Conservation (phyloP, 2,888 invertebrate genomes). For the Slavum lentiscoides region DNA sequence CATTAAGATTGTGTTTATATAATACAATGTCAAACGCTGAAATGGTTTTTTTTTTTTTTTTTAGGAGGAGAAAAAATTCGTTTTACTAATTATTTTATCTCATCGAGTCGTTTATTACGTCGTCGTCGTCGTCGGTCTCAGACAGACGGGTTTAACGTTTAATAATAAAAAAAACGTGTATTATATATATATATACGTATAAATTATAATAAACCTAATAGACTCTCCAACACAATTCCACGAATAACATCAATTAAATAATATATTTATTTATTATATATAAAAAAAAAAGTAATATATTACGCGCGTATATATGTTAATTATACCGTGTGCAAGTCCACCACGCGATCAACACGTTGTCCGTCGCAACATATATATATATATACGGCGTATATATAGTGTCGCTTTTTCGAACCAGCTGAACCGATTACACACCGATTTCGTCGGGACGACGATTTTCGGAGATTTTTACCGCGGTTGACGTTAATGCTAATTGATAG, state of each 20-base stretch:
- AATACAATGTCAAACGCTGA: too few relatives aligned
- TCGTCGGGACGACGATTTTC: slow-evolving; percentile 35
- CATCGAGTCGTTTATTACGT: slow-evolving; percentile 19
- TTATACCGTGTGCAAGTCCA: background rate
- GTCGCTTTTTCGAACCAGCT: slow-evolving; percentile 12
- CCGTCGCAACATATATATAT: too few relatives aligned
- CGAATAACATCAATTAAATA: slow-evolving; percentile 29
- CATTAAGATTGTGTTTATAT: too few relatives aligned
- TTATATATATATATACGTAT: too few relatives aligned
- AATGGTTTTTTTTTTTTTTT: too few relatives aligned
- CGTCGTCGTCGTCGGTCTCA: background rate
- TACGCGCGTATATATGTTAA: slow-evolving; percentile 1
- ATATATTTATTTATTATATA: background rate
- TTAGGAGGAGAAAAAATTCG: too few relatives aligned
- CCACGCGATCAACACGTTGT: slow-evolving; percentile 20
- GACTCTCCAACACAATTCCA: slow-evolving; percentile 20
- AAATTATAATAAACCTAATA: background rate
- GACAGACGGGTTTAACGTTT: slow-evolving; percentile 28
- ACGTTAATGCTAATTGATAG: slow-evolving; percentile 53
- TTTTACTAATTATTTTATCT: slow-evolving; percentile 40
- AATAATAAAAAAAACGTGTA: background rate
- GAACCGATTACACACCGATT: slow-evolving; percentile 44
- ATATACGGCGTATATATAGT: background rate
- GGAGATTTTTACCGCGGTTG: slow-evolving; percentile 40
- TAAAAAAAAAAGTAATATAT: background rate